phyloP scores from a whole-genome alignment of 2,888 invertebrate species.

The Metalampra italica region DNA sequence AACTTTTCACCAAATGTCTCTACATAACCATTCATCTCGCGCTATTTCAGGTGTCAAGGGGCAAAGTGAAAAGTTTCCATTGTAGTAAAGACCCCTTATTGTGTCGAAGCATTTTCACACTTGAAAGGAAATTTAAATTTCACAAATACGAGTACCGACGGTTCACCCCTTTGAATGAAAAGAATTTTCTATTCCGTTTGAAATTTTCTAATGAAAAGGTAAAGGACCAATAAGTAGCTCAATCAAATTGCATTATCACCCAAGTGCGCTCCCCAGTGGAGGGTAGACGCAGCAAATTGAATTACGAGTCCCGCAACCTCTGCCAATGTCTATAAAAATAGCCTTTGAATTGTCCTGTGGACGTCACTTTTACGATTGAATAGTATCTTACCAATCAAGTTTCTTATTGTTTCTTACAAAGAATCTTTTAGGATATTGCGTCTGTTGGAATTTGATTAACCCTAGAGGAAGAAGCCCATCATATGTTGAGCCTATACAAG shows the following conservation, averaged over 20 bases:
- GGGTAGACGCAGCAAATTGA: conserved; percentile 65
- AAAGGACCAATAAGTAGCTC: conserved; percentile 71
- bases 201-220: conserved; percentile 61
- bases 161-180: conserved; percentile 13
- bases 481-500: too few species aligned
- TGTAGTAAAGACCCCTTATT: conserved; percentile 42
- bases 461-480: background rate
- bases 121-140: conserved; percentile 22
- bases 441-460: background rate
- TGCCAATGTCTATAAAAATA: conserved; percentile 38
- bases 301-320: conserved; percentile 58
- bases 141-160: conserved; percentile 21
- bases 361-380: background rate
- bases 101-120: conserved; percentile 44
- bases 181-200: conserved; percentile 27
- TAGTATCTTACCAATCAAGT: background rate
- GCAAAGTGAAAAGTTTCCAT: conserved; percentile 54
- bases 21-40: conserved; percentile 50
- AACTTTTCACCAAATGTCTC: conserved; percentile 29
- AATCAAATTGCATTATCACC: conserved; percentile 70
- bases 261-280: conserved; percentile 41
- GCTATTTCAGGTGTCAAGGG: conserved; percentile 51
- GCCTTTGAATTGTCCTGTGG: background rate
- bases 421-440: background rate
- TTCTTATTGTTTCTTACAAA: background rate